Percentiles rank a stretch among this genome's conserved stretches.
Conservation (phyloP, 2,888 invertebrate genomes). For the Lordiphosa andalusiaca region DNA sequence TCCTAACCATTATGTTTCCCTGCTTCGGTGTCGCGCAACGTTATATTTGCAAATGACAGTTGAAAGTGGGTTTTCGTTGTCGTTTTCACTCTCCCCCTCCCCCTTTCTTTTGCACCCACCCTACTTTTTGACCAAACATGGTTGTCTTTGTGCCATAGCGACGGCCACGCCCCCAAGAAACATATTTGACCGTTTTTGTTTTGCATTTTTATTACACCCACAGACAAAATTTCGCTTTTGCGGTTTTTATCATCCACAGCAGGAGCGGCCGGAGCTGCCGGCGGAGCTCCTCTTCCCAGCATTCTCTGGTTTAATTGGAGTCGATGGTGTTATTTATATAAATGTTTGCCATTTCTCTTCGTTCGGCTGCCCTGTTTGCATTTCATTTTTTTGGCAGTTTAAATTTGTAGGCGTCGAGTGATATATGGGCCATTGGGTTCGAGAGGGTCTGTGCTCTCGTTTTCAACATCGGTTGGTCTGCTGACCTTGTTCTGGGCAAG, state of each 20-base stretch:
- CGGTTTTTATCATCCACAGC: conserved; percentile 69
- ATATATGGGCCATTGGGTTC: conserved; percentile 59
- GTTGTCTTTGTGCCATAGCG: conserved; percentile 34
- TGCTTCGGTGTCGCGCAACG: conserved; percentile 41
- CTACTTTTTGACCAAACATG: conserved; percentile 13
- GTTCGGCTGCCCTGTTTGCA: conserved; percentile 56
- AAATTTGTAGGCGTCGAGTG: conserved; percentile 69
- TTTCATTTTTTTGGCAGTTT: conserved; percentile 72
- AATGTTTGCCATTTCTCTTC: conserved; percentile 75
- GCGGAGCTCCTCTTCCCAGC: conserved; percentile 4
- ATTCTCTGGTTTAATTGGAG: conserved; percentile 65
- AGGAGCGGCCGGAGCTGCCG: conserved; percentile 7
- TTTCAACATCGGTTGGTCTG: conserved; percentile 37
- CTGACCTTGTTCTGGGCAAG: conserved; percentile 33
- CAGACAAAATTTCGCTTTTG: conserved; percentile 57
- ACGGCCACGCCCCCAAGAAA: conserved; percentile 55
- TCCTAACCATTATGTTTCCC: background rate
- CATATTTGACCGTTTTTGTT: conserved; percentile 70
- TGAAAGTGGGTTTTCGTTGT: conserved; percentile 61
- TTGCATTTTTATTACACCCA: conserved; percentile 63
- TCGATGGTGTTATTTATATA: conserved; percentile 74
- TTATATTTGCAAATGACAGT: conserved; percentile 66
- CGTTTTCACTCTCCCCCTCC: conserved; percentile 2
- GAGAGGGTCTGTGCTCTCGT: conserved; percentile 19
- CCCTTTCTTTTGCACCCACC: background rate